A percentile compares a stretch with the other conserved stretches of the same genome.
These are phyloP conservation scores for Diabrotica undecimpunctata DNA, from an alignment of 1,140 invertebrate species.

Conservation along the genomic window DNA sequence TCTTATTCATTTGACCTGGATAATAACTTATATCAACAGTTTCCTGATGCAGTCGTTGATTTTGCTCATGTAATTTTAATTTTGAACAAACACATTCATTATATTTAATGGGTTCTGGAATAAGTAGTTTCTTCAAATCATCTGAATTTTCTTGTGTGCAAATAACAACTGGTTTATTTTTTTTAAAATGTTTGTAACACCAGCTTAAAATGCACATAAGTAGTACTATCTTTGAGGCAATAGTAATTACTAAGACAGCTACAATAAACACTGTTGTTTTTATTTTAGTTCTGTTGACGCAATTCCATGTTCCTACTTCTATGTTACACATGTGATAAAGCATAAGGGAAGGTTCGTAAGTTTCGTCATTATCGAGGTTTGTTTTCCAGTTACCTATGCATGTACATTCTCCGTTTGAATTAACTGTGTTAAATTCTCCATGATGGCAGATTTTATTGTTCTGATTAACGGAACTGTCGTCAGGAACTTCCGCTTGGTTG, in stretches of 20 bases:
- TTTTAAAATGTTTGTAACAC: constrained; percentile 28
- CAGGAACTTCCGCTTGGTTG: constrained; percentile 2
- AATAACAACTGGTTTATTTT: constrained; percentile 15
- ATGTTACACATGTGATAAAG: constrained; percentile 31
- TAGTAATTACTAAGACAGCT: constrained; percentile 24
- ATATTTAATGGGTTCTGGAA: constrained; percentile 16
- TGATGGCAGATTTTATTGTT: constrained; percentile 28
- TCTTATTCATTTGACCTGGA: constrained; percentile 5
- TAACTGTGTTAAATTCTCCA: constrained; percentile 19
- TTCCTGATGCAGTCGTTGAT: constrained; percentile 12
- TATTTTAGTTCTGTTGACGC: constrained; percentile 27
- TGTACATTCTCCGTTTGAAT: constrained; percentile 21
- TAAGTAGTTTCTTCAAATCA: constrained; percentile 14
- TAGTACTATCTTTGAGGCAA: constrained; percentile 29
- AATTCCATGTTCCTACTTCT: constrained; percentile 26
- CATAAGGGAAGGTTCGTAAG: constrained; percentile 23
- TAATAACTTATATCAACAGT: constrained; percentile 29
- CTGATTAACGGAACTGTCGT: constrained; percentile 1
- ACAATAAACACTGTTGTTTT: constrained; percentile 25
- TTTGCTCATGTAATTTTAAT: constrained; percentile 4
- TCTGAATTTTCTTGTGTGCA: constrained; percentile 22
- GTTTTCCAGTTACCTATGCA: constrained; percentile 24
- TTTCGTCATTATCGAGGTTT: constrained; percentile 22
- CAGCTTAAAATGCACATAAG: constrained; percentile 31
- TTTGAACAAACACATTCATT: constrained; percentile 21